Evolutionary conservation across 2,113 vertebrate species (phyloP).

Genomic region (Dipodomys merriami): DNA sequence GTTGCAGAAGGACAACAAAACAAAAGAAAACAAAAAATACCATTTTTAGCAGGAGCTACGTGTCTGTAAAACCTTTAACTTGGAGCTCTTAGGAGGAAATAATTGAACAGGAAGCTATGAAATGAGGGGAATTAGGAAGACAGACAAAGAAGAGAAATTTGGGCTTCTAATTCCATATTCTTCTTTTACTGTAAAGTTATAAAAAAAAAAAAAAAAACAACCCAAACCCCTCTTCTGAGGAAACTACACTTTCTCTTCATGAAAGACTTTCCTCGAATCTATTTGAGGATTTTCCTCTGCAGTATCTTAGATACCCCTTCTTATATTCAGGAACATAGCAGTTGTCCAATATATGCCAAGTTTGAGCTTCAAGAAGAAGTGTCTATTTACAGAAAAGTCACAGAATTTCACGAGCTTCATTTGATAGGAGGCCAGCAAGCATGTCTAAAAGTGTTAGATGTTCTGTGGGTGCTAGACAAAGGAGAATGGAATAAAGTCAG

Average conservation of each 20-base stretch:
- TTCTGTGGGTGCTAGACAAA: background rate
- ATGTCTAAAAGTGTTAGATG: background rate
- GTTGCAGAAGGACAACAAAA: background rate
- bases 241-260: background rate
- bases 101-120: background rate
- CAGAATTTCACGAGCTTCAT: background rate
- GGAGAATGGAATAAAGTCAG: background rate
- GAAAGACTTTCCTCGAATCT: background rate
- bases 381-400: background rate
- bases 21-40: background rate
- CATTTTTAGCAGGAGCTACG: fast-evolving
- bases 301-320: background rate
- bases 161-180: background rate
- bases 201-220: background rate
- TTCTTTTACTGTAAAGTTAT: background rate
- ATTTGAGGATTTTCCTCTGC: background rate
- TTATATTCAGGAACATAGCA: background rate
- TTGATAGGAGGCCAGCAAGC: background rate
- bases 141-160: background rate
- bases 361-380: background rate
- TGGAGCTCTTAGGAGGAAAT: background rate
- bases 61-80: background rate
- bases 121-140: background rate
- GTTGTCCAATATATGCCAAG: background rate
- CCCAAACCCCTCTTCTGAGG: background rate